Conservation (phyloP, 2,888 invertebrate genomes). For the Eilema griseolum region DNA sequence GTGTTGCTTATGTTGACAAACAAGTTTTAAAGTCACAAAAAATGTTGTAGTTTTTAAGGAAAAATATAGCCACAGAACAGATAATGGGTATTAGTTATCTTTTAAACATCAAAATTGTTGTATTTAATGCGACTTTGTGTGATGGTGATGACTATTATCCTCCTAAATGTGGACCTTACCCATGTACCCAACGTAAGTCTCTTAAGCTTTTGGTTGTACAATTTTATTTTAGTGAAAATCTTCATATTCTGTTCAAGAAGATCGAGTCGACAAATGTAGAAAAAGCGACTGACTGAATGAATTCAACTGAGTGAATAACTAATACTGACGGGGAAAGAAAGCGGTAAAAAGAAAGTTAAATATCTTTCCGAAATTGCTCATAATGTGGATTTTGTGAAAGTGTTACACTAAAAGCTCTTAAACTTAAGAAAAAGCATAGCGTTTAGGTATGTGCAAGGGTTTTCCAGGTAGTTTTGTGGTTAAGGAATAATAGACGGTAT, state of each 20-base stretch:
- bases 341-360: background rate
- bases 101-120: background rate
- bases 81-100: no score
- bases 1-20: background rate
- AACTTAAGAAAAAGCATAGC: background rate
- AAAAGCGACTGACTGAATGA: background rate
- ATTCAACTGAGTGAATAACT: background rate
- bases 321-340: background rate
- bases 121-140: background rate
- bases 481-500: no score
- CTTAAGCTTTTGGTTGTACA: background rate
- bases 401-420: background rate
- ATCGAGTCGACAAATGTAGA: background rate
- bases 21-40: slow-evolving; percentile 1
- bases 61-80: no score
- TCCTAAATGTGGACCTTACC: background rate
- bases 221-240: no score
- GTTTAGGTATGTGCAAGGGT: background rate
- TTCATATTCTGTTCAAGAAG: background rate
- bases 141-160: background rate
- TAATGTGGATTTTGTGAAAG: background rate
- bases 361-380: background rate
- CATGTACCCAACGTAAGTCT: no score
- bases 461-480: no score
- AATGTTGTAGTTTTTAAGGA: background rate